Evolutionary conservation across 1,140 invertebrate species (phyloP), one percentile per base, ranked within the genome.

Genomic region (Gonioctena quinquepunctata): DNA sequence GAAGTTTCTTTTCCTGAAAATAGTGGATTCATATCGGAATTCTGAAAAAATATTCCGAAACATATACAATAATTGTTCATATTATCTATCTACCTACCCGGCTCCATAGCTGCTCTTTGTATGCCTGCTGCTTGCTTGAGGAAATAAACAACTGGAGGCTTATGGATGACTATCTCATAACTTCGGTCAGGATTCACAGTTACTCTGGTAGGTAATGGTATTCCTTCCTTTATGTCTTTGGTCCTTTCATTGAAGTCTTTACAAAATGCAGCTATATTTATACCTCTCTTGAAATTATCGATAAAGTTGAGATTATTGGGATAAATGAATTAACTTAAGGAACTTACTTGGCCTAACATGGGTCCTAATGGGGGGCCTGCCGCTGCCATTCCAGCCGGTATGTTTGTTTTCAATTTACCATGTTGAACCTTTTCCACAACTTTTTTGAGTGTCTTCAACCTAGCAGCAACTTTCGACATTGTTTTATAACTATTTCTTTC

Each of bases 171-270:
- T 50, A 99, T 83, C 61, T 94, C 88, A 82, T 96, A 98, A 68
- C 89, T 92, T 77, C 96, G 85, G 83, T 99, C 97, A 13, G 94
- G 84, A 86, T 95, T 95, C 0, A 97, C 89, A 61, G 90, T 87
- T 7, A 97, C 89, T 76, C 90, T 87, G 67, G 89, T 91, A 1
- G 96, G 96, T 57, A 99, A 76, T 7, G 96, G 96, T 70, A 97
- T 91, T 18, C 97, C 98, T 82, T 92, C 90, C 83, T 96, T 99
- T 21, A 97, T 93, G 76, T 98, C 88, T 66, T 92, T 93, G 1
- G 98, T 99, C 81, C 88, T 91, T 78, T 95, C 92, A 86, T 99
- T 99, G 77, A 99, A 99, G 75, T 99, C 98, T 86, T 99, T 99
- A 80, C 96, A 97, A 86, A 99, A 99, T 57, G 91, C 90, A 56